Conservation (phyloP, 2,888 invertebrate species). For the Thereva nobilitata region DNA sequence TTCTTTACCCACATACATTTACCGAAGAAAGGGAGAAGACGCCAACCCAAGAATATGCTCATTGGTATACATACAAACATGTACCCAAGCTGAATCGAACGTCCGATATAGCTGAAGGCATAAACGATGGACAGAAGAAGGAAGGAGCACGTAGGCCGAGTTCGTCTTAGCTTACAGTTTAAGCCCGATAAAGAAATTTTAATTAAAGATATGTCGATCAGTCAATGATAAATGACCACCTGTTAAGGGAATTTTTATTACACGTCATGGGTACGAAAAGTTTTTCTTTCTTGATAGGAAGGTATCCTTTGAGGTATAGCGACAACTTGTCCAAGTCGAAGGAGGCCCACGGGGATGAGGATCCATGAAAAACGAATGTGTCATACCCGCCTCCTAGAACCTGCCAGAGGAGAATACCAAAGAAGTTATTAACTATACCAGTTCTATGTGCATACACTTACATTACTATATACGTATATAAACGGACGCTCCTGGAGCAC, state of each 20-base stretch:
- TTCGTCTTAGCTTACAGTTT: constrained; percentile 1
- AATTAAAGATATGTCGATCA: constrained; percentile 40
- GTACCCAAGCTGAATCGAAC: not conserved
- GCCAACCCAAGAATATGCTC: not conserved
- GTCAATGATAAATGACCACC: constrained; percentile 39
- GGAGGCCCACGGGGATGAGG: not conserved
- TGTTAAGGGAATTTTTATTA: constrained; percentile 38
- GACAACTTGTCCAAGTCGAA: constrained; percentile 7
- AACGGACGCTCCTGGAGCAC: not conserved
- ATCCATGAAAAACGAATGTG: constrained; percentile 12
- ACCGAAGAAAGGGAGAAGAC: constrained; percentile 1
- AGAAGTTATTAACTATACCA: not conserved
- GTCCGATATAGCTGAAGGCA: no score
- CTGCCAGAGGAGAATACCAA: constrained; percentile 19
- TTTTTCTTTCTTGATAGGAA: constrained; percentile 23
- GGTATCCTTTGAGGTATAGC: constrained; percentile 22
- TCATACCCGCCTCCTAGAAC: constrained; percentile 17
- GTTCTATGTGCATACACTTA: not conserved
- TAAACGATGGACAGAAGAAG: no score
- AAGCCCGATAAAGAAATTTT: constrained; percentile 34
- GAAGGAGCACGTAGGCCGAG: no score
- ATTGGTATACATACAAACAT: not conserved
- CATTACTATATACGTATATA: not conserved
- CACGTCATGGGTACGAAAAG: constrained; percentile 31
- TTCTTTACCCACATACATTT: not conserved